Percentiles rank a stretch among this genome's conserved stretches.
phyloP scores from a whole-genome alignment of 2,113 vertebrate genomes.

The Oceanodroma tethys region DNA sequence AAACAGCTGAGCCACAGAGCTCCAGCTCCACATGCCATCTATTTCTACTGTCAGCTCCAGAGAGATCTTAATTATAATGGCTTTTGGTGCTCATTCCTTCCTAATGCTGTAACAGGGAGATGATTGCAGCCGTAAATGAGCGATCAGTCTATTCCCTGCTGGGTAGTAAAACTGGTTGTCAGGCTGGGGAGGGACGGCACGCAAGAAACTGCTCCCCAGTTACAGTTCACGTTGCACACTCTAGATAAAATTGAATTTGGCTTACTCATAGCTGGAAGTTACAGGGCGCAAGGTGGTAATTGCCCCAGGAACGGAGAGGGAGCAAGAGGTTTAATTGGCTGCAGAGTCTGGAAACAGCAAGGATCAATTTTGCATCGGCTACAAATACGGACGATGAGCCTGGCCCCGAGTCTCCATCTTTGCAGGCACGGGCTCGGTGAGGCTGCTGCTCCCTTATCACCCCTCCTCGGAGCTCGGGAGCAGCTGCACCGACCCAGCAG shows the following conservation, averaged over 20 bases:
- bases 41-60: conserved; percentile 70
- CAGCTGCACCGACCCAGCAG: background rate
- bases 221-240: background rate
- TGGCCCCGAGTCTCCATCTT: background rate
- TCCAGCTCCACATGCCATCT: conserved; percentile 47
- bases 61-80: conserved; percentile 75
- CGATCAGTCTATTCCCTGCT: conserved; percentile 42
- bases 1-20: conserved; percentile 74
- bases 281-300: background rate
- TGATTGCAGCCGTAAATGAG: conserved; percentile 16
- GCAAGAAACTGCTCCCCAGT: background rate
- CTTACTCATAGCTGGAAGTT: background rate
- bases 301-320: background rate
- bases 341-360: background rate
- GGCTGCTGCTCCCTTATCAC: background rate
- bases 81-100: conserved; percentile 63
- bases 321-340: background rate
- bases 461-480: background rate
- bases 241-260: background rate
- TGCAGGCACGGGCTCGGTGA: fast-evolving
- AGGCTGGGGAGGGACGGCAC: background rate
- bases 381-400: background rate
- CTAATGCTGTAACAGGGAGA: conserved; percentile 37
- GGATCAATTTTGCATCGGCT: background rate
- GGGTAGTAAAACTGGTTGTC: conserved; percentile 42